Evolutionary conservation across 2,888 invertebrate species (phyloP).

Genomic region (Bedellia somnulentella): DNA sequence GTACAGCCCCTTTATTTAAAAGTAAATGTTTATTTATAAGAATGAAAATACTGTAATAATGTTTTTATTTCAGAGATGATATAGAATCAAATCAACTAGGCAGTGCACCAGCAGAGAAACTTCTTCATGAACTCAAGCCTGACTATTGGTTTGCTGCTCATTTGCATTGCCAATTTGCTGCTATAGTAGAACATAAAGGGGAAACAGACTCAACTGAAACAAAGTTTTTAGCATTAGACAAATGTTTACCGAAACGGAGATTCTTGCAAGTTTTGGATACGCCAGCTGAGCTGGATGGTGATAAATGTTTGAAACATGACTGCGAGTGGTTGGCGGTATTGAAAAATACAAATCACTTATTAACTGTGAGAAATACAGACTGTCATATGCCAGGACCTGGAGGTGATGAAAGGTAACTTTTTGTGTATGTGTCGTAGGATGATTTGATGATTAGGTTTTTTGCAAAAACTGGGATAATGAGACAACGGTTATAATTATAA

Average conservation of each 20-base stretch:
- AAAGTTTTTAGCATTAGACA: conserved; percentile 93
- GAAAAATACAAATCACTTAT: conserved; percentile 83
- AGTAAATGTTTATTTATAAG: no score
- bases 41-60: conserved; percentile 3
- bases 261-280: conserved; percentile 85
- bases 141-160: conserved; percentile 97
- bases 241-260: conserved; percentile 86
- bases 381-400: conserved; percentile 85
- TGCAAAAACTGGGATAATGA: no score
- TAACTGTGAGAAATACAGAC: conserved; percentile 68
- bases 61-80: conserved; percentile 68
- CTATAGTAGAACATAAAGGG: conserved; percentile 74
- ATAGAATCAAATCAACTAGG: conserved; percentile 82
- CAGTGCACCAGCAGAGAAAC: conserved; percentile 80
- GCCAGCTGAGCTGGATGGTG: conserved; percentile 54
- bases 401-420: conserved; percentile 62
- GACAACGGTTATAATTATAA: no score
- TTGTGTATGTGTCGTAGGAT: no score
- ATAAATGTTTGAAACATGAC: conserved; percentile 72
- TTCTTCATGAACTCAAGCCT: conserved; percentile 81
- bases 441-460: no score
- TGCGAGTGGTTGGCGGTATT: conserved; percentile 93
- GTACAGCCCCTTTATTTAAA: no score
- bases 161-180: conserved; percentile 94
- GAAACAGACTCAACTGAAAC: conserved; percentile 46